Evolutionary conservation across 2,888 invertebrate species (phyloP).

Genomic region (Aspidapion aeneum): DNA sequence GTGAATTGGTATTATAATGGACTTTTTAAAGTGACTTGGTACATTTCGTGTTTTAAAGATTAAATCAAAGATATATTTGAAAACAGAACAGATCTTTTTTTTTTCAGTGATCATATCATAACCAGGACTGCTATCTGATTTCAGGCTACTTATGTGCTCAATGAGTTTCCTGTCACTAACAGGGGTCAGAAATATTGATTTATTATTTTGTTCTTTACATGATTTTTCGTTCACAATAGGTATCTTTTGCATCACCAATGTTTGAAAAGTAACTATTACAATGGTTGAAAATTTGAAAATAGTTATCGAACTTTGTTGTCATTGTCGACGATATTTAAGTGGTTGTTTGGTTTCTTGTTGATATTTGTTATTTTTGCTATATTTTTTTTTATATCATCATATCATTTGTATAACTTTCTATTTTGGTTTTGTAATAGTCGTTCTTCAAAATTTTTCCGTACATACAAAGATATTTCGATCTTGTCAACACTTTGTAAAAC

Average conservation of each 20-base stretch:
- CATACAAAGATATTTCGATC: neutral
- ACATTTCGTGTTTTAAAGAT: neutral
- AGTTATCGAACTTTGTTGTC: neutral
- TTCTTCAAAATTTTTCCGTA: neutral
- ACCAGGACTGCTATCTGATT: neutral
- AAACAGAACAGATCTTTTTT: neutral
- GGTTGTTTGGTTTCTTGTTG: neutral
- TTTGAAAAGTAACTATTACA: neutral
- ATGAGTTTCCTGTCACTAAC: neutral
- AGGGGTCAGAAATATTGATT: neutral
- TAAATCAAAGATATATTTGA: neutral
- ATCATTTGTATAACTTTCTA: too few relatives aligned
- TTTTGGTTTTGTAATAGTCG: neutral
- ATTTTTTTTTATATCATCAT: too few relatives aligned
- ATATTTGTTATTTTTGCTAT: neutral
- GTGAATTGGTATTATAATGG: neutral
- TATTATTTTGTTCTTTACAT: neutral
- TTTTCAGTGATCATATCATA: neutral
- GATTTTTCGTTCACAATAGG: neutral
- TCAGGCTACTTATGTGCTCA: neutral
- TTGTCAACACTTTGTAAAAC: neutral
- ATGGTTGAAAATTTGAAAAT: neutral
- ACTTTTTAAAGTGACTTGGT: neutral
- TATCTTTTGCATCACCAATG: neutral
- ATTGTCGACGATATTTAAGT: neutral